Conservation (phyloP, 2,113 vertebrate genomes). For the Bambusicola thoracicus region DNA sequence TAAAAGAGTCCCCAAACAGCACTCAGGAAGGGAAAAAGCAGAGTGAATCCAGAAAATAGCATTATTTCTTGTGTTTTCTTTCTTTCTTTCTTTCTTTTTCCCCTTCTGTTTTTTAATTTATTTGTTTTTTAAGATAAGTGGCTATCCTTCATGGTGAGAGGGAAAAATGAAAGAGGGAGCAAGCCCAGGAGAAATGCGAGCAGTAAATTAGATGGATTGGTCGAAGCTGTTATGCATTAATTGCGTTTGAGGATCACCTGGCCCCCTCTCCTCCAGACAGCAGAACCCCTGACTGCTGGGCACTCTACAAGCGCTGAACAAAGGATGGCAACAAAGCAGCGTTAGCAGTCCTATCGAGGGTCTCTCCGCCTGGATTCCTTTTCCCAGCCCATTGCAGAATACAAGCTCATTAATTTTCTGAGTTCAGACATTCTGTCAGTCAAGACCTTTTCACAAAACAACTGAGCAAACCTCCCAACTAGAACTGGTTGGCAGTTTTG, state of each 20-base stretch:
- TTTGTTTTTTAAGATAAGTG: neutral
- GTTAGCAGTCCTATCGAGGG: fast-evolving
- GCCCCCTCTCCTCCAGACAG: neutral
- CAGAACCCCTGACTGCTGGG: neutral
- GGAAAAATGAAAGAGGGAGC: neutral
- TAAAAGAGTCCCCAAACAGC: slow-evolving; percentile 6
- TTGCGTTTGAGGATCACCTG: slow-evolving; percentile 49
- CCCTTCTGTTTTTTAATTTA: neutral
- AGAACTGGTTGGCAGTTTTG: neutral
- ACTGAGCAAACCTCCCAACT: neutral
- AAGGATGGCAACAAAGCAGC: neutral
- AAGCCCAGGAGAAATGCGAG: slow-evolving; percentile 1
- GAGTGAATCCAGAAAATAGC: neutral
- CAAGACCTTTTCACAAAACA: neutral
- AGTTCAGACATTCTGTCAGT: neutral
- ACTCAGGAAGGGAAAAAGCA: neutral
- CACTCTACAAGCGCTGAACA: neutral
- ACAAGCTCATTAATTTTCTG: slow-evolving; percentile 15
- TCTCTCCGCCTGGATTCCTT: neutral
- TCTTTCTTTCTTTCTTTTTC: neutral
- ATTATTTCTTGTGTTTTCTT: neutral
- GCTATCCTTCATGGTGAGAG: neutral
- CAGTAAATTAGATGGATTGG: slow-evolving; percentile 41
- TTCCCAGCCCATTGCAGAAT: neutral
- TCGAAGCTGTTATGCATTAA: slow-evolving; percentile 30